A percentile compares a stretch with the other conserved stretches of the same genome.
Conservation (phyloP, 2,113 vertebrate species). For the Circaetus gallicus region DNA sequence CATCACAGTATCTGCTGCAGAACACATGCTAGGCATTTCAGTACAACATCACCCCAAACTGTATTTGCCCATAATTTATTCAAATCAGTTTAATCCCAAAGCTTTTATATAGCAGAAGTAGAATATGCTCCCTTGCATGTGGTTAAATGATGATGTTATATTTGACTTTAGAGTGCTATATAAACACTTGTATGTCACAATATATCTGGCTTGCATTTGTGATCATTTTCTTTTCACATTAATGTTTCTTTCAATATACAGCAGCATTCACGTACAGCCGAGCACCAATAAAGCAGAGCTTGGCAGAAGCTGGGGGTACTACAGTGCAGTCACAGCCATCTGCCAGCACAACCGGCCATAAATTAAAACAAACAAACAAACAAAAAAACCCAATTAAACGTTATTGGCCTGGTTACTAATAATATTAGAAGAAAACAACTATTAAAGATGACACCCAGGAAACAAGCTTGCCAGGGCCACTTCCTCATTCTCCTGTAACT, state of each 20-base stretch:
- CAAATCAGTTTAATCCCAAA: neutral
- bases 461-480: neutral
- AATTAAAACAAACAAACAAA: neutral
- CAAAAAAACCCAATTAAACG: neutral
- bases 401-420: neutral
- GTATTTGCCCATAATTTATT: neutral
- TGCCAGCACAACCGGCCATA: constrained; percentile 34
- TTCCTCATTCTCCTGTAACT: neutral
- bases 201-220: neutral
- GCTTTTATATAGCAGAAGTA: neutral
- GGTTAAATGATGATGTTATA: neutral
- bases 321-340: constrained; percentile 10
- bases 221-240: neutral
- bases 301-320: constrained; percentile 43
- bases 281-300: constrained; percentile 6
- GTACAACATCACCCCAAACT: neutral
- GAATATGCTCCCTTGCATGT: neutral
- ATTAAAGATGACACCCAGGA: neutral
- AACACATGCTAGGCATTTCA: neutral
- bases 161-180: neutral
- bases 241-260: neutral
- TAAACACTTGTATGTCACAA: neutral
- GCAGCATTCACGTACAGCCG: neutral
- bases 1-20: neutral
- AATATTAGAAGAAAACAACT: neutral